Percentiles rank a stretch among this genome's conserved stretches.
phyloP scores from a whole-genome alignment of 2,797 vertebrate species.

The Propithecus deckenii region DNA sequence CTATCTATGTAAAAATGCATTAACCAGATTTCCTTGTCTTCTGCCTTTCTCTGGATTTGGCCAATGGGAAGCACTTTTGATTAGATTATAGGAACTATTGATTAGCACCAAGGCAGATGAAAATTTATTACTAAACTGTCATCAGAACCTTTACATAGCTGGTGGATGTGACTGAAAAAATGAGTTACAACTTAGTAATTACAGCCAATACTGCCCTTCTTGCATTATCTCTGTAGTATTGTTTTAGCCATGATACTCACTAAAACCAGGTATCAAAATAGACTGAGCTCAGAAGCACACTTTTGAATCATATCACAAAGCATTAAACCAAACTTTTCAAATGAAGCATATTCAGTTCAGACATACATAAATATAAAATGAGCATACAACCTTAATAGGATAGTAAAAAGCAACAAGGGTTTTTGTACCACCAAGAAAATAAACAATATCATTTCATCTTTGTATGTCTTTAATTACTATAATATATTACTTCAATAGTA shows the following conservation, averaged over 20 bases:
- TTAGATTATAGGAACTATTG: background rate
- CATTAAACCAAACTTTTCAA: background rate
- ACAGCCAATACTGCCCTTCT: background rate
- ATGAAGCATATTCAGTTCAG: background rate
- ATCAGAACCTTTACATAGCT: background rate
- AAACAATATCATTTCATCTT: background rate
- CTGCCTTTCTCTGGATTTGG: slow-evolving; percentile 1
- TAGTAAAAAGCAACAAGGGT: background rate
- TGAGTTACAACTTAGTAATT: background rate
- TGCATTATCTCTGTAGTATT: background rate
- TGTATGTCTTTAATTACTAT: background rate
- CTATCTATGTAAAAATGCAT: background rate
- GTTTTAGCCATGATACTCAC: background rate
- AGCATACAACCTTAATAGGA: background rate
- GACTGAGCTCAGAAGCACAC: background rate
- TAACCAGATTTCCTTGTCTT: background rate
- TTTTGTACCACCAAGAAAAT: background rate
- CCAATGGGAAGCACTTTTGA: background rate
- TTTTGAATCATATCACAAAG: background rate
- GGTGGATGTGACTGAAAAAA: background rate
- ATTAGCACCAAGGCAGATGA: background rate
- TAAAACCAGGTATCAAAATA: slow-evolving; percentile 2
- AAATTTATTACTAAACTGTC: slow-evolving; percentile 35
- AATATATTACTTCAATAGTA: background rate
- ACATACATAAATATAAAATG: background rate